Evolutionary conservation across 2,888 invertebrate genomes (phyloP).

Genomic region (Xanthorhoe designata): DNA sequence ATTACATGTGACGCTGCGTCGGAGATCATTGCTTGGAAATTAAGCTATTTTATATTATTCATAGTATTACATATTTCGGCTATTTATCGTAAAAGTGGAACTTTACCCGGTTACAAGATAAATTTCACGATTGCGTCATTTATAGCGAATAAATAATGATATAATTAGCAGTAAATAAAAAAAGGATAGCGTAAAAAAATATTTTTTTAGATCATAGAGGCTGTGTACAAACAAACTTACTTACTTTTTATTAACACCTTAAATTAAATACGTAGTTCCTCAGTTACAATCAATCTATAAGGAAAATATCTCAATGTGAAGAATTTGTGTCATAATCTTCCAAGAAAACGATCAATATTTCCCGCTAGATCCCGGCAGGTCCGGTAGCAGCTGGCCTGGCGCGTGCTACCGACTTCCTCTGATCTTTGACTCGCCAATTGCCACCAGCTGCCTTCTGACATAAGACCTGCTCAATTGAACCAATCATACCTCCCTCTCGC

Average conservation of each 20-base stretch:
- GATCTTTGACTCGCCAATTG: conserved; percentile 84
- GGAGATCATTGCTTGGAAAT: conserved; percentile 27
- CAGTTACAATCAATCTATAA: not conserved
- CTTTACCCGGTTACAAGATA: no score
- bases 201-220: no score
- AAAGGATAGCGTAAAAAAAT: no score
- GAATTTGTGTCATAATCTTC: not conserved
- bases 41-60: not conserved
- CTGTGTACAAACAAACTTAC: no score
- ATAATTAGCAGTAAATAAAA: no score
- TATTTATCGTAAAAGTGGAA: no score
- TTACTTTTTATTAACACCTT: no score
- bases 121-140: no score
- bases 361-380: conserved; percentile 51
- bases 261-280: not conserved
- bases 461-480: conserved; percentile 67
- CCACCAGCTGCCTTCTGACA: conserved; percentile 78
- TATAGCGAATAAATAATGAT: no score
- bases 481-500: conserved; percentile 56
- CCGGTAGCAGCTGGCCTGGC: conserved; percentile 51
- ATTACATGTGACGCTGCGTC: conserved; percentile 39
- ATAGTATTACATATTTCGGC: no score
- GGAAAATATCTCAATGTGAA: not conserved
- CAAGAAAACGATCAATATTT: conserved; percentile 14
- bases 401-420: conserved; percentile 80